These are phyloP conservation scores for Psittacula echo DNA, from an alignment of 2,797 vertebrate species.

Conservation along the genomic window DNA sequence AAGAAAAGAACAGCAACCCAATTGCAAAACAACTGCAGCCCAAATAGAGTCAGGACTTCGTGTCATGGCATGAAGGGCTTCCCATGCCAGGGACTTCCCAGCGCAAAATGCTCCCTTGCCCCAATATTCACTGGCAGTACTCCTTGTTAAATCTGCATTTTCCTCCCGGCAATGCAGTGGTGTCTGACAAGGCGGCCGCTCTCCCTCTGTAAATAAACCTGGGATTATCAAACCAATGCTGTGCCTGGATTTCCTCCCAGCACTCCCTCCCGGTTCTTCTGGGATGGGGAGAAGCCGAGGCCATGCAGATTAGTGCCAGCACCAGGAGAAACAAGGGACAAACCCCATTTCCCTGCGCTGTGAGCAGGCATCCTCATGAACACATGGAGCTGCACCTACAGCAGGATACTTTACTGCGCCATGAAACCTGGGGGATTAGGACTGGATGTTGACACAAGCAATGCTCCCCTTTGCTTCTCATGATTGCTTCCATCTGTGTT, in stretches of 20 bases:
- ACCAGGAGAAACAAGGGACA: not conserved
- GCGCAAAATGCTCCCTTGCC: not conserved
- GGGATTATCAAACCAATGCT: not conserved
- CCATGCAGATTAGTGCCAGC: not conserved
- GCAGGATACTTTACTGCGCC: accelerated
- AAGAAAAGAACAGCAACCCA: not conserved
- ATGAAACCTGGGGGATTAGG: not conserved
- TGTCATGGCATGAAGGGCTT: not conserved
- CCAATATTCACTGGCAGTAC: not conserved
- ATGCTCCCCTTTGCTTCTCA: not conserved
- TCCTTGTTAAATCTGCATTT: not conserved
- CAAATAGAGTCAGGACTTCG: not conserved
- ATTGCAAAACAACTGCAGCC: not conserved
- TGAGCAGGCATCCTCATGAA: not conserved
- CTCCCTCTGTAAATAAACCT: not conserved
- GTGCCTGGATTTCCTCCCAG: slow-evolving; percentile 5
- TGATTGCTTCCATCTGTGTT: not conserved
- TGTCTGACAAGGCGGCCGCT: not conserved
- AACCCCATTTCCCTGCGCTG: not conserved
- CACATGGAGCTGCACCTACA: not conserved
- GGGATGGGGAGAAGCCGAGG: accelerated
- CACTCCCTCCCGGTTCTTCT: not conserved
- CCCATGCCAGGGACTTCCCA: not conserved
- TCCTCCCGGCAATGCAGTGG: not conserved
- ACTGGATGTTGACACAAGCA: not conserved